phyloP scores from a whole-genome alignment of 2,113 vertebrate species.

The Lucifuga dentata region DNA sequence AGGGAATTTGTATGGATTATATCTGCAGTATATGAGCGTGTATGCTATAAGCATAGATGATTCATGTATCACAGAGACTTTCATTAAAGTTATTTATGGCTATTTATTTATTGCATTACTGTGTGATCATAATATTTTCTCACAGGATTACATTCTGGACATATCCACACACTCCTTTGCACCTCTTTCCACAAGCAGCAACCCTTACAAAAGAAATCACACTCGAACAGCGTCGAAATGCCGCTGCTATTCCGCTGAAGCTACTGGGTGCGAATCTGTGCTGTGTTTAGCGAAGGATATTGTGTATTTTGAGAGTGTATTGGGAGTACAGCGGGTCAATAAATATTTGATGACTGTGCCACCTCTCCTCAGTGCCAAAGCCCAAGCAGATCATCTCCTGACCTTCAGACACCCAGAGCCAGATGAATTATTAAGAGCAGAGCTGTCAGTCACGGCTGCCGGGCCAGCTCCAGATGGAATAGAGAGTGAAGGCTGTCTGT shows the following conservation, averaged over 20 bases:
- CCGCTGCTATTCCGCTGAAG: constrained; percentile 26
- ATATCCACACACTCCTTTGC: neutral
- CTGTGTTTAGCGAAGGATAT: constrained; percentile 64
- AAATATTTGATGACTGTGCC: constrained; percentile 86
- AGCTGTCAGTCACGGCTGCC: constrained; percentile 81
- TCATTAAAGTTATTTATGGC: too few relatives aligned
- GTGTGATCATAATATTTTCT: too few relatives aligned
- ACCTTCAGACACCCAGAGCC: constrained; percentile 84
- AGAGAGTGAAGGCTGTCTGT: constrained; percentile 72
- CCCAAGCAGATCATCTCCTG: constrained; percentile 81
- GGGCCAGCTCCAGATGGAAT: constrained; percentile 74
- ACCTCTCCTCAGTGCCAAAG: constrained; percentile 72
- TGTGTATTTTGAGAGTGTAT: constrained; percentile 83
- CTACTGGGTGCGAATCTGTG: constrained; percentile 59
- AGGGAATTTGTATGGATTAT: neutral
- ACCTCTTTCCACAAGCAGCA: neutral
- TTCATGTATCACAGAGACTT: too few relatives aligned
- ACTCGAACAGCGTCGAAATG: constrained; percentile 9
- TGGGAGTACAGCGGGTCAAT: constrained; percentile 81
- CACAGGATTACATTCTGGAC: too few relatives aligned
- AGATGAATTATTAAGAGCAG: constrained; percentile 85
- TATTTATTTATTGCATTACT: too few relatives aligned
- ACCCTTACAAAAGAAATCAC: constrained; percentile 2
- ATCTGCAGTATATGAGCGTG: neutral
- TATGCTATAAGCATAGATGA: too few relatives aligned